Base-by-base conservation (phyloP, 2,888 invertebrate species). In the Perithous albicinctus region DNA sequence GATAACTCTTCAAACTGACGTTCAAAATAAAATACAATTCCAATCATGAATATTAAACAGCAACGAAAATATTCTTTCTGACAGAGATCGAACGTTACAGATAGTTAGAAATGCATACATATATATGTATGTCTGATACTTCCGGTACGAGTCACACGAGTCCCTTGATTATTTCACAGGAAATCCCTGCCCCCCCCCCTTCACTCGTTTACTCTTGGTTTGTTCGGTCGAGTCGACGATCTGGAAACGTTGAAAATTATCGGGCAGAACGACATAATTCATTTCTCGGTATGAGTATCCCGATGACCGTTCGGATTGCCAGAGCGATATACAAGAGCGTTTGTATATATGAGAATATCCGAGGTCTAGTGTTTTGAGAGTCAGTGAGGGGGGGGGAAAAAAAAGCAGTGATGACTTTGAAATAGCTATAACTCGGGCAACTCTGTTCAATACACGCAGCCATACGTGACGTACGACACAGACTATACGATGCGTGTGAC, bases 231-330 rank as follows among this genome's bases (percentile, higher is more conserved):
- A 46, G 75, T 66, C 56, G 67, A 32, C 76, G 69, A 70, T 77
- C 77, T 69, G 61, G 46, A 73, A 73, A 73, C 64, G 73, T 56
- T 83, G 69, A 74, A 84, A 74, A 84, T 84, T 80, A 82, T 82
- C 80, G 74, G 80, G 80, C 82, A 80, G 80, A 82, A 82, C 80
- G 80, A 75, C 66, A 75, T 84, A 80, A 84, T 84, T 80, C 72
- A 75, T 80, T 84, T 84, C 80, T 82, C 74, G 79, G 84, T 84
- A 84, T 43, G 66, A 38, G 29, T n/a, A n/a, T 74, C 79, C 29
- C 81, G 74, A 84, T 79, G 82, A 77, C 70, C 41, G 73, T 35
- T 32, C 78, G 41, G 43, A 32, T 48, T 74, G 56, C 51, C 66
- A 18, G 56, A 43, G 61, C 64, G 63, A 18, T n/a, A 26, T 12